Evolutionary conservation across 2,113 vertebrate species (phyloP), one percentile per base, ranked within the genome.

Genomic region (Phalacrocorax brasilianus): DNA sequence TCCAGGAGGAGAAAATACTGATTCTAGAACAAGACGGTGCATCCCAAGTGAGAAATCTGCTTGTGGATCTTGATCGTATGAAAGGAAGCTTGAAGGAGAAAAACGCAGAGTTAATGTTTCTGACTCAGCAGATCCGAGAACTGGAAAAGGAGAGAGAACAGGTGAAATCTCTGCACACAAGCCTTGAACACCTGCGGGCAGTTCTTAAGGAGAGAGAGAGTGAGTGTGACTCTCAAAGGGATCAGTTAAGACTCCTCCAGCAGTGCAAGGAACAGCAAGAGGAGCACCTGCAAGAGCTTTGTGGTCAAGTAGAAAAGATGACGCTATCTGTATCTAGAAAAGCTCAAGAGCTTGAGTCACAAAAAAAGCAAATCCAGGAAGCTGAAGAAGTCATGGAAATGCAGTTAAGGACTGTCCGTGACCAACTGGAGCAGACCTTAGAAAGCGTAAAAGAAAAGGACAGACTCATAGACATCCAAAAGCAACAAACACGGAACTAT

Each of bases 121-220:
- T 97, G 74, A 91, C 82, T 75, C 96, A 95, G 47, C 89, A 89
- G 66, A 53, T 95, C 63, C 92, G 95, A 33, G 98, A 98, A 38
- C 75, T 88, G 70, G 58, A 95, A 21, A 95, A 85, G 52, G 96
- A 92, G 44, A 95, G 95, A 79, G 95, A 97, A 83, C 84, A 87
- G 0, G 72, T 77, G 26, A 97, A 96, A 87, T 75, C 88, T n/a
- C 95, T 98, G 78, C 93, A 92, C 0, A 13, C 77, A n/a, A 97
- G 78, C 84, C 91, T 98, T 12, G 97, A 97, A 79, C 95, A 97
- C n/a, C 59, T 98, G 94, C 97, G 93, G n/a, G 91, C 95, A 78
- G 90, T 55, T 91, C 95, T 98, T 47, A 92, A 93, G 18, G 97
- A 98, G 27, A 98, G 94, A 91, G 98, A 98, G 87, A 95, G 75